Conservation (phyloP, 2,888 invertebrate genomes). For the Argyresthia goedartella region DNA sequence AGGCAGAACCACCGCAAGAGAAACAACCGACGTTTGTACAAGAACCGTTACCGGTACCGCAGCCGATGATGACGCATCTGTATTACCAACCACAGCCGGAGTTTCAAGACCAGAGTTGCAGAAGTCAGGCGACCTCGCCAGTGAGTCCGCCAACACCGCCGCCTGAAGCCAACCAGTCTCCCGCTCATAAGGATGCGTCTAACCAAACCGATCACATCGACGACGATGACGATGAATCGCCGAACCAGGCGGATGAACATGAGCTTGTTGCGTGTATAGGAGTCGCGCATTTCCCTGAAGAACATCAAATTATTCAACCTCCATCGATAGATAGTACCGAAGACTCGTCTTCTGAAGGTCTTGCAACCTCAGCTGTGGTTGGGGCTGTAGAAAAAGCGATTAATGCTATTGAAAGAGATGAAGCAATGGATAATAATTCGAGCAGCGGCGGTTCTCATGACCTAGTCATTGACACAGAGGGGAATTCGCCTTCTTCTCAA, state of each 20-base stretch:
- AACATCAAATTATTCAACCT: constrained; percentile 28
- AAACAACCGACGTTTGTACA: constrained; percentile 52
- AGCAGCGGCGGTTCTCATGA: constrained; percentile 58
- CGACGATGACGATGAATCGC: constrained; percentile 76
- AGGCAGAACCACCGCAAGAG: constrained; percentile 72
- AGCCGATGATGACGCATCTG: constrained; percentile 67
- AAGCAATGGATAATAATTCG: constrained; percentile 42
- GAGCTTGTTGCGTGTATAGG: constrained; percentile 60
- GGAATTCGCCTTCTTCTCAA: constrained; percentile 33
- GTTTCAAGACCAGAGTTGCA: constrained; percentile 56
- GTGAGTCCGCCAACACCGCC: constrained; percentile 68
- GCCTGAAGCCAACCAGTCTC: constrained; percentile 67
- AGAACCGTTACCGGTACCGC: constrained; percentile 56
- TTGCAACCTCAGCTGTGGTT: constrained; percentile 33
- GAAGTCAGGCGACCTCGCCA: constrained; percentile 72
- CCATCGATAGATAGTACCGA: constrained; percentile 44
- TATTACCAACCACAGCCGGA: constrained; percentile 70
- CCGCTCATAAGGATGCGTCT: constrained; percentile 82
- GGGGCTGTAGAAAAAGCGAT: constrained; percentile 56
- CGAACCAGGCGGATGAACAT: constrained; percentile 55
- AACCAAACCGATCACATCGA: constrained; percentile 86
- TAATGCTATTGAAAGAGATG: constrained; percentile 53
- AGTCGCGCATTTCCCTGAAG: constrained; percentile 58
- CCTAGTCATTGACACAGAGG: constrained; percentile 57
- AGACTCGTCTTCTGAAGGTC: constrained; percentile 50